Percentiles rank a stretch among this genome's conserved stretches.
These are phyloP conservation scores for Festucalex cinctus DNA, from an alignment of 2,113 vertebrate species.

Conservation along the genomic window DNA sequence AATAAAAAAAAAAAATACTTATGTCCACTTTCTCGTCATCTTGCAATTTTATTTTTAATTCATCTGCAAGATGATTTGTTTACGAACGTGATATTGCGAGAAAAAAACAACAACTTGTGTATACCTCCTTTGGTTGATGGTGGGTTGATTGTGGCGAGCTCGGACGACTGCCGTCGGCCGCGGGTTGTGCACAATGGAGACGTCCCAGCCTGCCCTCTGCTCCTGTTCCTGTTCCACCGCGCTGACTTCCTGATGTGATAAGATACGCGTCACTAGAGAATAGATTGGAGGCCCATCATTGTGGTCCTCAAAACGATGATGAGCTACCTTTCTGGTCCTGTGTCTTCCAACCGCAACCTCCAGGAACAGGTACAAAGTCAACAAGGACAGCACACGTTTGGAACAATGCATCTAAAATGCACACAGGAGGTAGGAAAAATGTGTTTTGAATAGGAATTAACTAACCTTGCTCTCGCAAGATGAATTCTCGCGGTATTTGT, in stretches of 20 bases:
- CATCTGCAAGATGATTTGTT: too few species aligned
- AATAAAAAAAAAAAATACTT: not conserved
- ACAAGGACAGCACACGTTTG: slow-evolving; percentile 53
- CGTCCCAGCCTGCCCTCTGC: not conserved
- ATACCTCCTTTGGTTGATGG: slow-evolving; percentile 68
- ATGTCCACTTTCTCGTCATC: too few species aligned
- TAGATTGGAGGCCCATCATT: not conserved
- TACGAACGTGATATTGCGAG: too few species aligned
- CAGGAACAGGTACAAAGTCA: slow-evolving; percentile 59
- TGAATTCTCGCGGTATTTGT: too few species aligned
- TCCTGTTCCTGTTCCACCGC: slow-evolving; percentile 52
- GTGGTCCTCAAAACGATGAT: too few species aligned
- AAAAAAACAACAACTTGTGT: too few species aligned
- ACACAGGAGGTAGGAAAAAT: not conserved
- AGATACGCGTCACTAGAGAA: not conserved
- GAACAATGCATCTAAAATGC: slow-evolving; percentile 62
- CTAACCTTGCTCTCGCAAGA: too few species aligned
- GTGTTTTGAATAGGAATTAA: not conserved
- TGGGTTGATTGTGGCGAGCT: slow-evolving; percentile 14
- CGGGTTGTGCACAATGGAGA: not conserved
- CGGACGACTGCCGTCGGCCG: not conserved
- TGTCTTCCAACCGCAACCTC: not conserved
- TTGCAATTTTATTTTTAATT: not conserved
- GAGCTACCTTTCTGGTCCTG: not conserved
- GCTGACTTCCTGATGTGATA: slow-evolving; percentile 43